Base-by-base conservation (phyloP, 2,797 vertebrate genomes). In the Sebastes aleutianus region DNA sequence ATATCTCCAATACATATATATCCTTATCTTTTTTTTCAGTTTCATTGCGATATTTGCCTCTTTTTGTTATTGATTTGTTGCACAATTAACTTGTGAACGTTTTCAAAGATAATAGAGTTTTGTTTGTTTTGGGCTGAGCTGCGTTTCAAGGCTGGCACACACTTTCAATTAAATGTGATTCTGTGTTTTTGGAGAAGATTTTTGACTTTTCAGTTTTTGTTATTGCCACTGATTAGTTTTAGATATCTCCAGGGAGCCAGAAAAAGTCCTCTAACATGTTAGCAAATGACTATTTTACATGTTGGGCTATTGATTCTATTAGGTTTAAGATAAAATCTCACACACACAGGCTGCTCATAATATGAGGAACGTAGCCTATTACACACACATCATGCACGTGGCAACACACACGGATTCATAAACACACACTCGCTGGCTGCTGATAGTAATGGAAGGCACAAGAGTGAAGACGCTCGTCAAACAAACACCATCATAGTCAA, bases 401-500 rank as follows among this genome's bases (percentile, higher is more conserved):
- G 57, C 64, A 69, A 20, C 34, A 78, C 63, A 65, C 39, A 53
- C 18, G 50, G 68, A 78, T 84, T 79, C 29, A 74, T 74, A 65
- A 72, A 79, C 75, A 74, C 53, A 69, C 71, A 68, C 82, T 65
- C 34, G 57, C 58, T 31, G 32, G 34, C 79, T 70, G 53, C 62
- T 74, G 69, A 85, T 80, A 64, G 77, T 79, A 86, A 89, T 83
- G 47, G 70, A 86, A 82, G 68, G 56, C 66, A 58, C 43, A 27
- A 72, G 74, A 58, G 83, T 85, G 76, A 75, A 80, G 70, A 77
- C 80, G 64, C 76, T 83, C 76, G 81, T 89, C 84, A 88, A 84
- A 81, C 80, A 88, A 73, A 86, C 70, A 89, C 71, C 66, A 80
- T 83, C 78, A 67, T 63, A 68, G 70, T 87, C 80, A 86, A 92